Evolutionary conservation across 2,888 invertebrate genomes (phyloP), one percentile per base, ranked within the genome.

Genomic region (Drosophila mimetica): DNA sequence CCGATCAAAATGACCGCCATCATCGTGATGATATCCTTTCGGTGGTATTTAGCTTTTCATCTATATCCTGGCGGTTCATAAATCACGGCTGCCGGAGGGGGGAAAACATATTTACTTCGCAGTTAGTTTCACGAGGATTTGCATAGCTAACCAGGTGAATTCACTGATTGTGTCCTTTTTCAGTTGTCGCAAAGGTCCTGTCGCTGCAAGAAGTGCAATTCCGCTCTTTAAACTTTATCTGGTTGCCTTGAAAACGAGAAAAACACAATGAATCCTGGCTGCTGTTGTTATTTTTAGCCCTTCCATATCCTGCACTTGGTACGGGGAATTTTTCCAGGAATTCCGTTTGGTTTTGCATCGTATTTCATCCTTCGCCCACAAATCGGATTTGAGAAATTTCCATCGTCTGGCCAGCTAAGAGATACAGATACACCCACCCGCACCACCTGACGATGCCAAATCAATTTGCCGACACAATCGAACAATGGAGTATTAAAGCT

Each of bases 71-170:
- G 44, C 20, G 34, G 28, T 30, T 64, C 37, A 75, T 77, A 74
- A 77, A 83, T 83, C 71, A 69, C 32, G 51, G 30, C 63, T 65
- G 47, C 36, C 52, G 42, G 39, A 7, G 54, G 2, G 3, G 1
- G 8, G 8, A 4, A 9, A 42, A 14, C 4, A n/a, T 7, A 46
- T 59, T 48, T 63, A 53, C 72, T 67, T 70, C 51, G 22, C 36
- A 16, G 58, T 20, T 54, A 64, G 44, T 51, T 66, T 6, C 32
- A 51, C 44, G 46, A 53, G 67, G 57, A 82, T 82, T 85, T 85
- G 79, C 82, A 81, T 81, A 74, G 66, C 50, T 64, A 75, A 59
- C 48, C 47, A 41, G 58, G 57, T 59, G 71, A 71, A 79, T 72
- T 60, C 72, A 77, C 77, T 65, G 67, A 71, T 60, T 71, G 54